These are phyloP conservation scores for Malacosoma neustria DNA, from an alignment of 2,888 invertebrate genomes.

Conservation along the genomic window DNA sequence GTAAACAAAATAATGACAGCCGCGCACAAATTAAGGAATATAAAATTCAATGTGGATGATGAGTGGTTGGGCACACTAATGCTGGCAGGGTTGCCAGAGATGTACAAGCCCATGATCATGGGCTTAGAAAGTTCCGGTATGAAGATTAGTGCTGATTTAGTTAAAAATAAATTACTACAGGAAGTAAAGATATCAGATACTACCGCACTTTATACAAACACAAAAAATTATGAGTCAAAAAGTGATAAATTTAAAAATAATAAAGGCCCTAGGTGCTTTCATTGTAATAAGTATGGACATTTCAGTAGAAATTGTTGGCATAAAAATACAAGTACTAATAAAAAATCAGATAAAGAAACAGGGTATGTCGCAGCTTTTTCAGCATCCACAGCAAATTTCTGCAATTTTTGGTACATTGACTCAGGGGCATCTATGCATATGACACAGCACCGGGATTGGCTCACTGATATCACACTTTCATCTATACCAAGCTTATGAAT, in stretches of 20 bases:
- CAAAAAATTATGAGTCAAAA: too few species aligned
- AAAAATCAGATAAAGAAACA: background rate
- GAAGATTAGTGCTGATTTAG: slow-evolving; percentile 2
- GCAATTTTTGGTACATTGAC: slow-evolving; percentile 23
- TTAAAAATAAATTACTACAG: slow-evolving; percentile 4
- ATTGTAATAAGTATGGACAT: slow-evolving; percentile 3
- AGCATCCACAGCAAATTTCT: background rate
- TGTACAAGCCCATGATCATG: slow-evolving; percentile 5
- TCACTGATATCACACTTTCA: slow-evolving; percentile 2
- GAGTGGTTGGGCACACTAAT: slow-evolving; percentile 4
- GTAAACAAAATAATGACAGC: slow-evolving; percentile 2
- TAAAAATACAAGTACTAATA: background rate
- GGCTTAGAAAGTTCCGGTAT: slow-evolving; percentile 4
- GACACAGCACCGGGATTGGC: slow-evolving; percentile 8
- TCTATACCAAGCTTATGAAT: slow-evolving; percentile 1
- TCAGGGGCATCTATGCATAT: slow-evolving; percentile 17
- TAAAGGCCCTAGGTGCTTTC: slow-evolving; percentile 4
- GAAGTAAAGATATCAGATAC: slow-evolving; percentile 1
- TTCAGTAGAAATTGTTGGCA: slow-evolving; percentile 2
- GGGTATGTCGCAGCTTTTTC: background rate
- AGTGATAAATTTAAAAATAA: background rate
- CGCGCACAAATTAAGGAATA: slow-evolving; percentile 4
- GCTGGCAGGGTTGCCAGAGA: slow-evolving; percentile 2
- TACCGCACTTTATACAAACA: background rate
- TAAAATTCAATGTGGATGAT: slow-evolving; percentile 4